Evolutionary conservation across 2,113 vertebrate species (phyloP), one percentile per base, ranked within the genome.

Genomic region (Pelecanoides urinatrix): DNA sequence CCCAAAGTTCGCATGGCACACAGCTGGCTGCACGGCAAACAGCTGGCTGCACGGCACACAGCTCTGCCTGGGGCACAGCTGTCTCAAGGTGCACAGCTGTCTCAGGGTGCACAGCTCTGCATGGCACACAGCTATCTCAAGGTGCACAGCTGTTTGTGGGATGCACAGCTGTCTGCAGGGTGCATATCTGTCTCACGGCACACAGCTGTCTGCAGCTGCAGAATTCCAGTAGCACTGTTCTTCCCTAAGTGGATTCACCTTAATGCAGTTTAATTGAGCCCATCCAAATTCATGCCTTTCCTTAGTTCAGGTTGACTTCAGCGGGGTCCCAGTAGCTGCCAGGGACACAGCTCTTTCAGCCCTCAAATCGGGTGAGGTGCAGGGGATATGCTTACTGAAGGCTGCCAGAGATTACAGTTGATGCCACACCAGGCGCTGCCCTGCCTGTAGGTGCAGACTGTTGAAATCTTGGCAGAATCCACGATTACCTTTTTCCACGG

Each of bases 191-290:
- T 50, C 36, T 81, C 9, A 4, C 77, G 83, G 34, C 40, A 47
- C 83, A 85, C 36, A 76, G 63, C 86, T 86, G 63, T 23, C 34
- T 82, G 52, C 65, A 93, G 78, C 71, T 86, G 55, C 25, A 73
- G 50, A 50, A 70, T 70, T 90, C 34, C 27, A 19, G 38, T 25
- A 78, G 25, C 17, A 11, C 16, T 36, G 12, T 30, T 90, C 53
- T 45, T 66, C 32, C 40, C 42, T 40, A 34, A 75, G 42, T n/a
- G 55, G 32, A 42, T 47, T 81, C 50, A 86, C 65, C 47, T 59
- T 91, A 84, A 72, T 36, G n/a, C 26, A 27, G 26, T 74, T 95
- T 80, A 63, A 84, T 44, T 38, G 68, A 86, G 56, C 52, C 26
- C 71, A 16, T 55, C 61, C 12, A 62, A 88, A 80, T 50, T 62